These are phyloP conservation scores for Phalacrocorax pelagicus DNA, from an alignment of 2,113 vertebrate species.

Conservation along the genomic window DNA sequence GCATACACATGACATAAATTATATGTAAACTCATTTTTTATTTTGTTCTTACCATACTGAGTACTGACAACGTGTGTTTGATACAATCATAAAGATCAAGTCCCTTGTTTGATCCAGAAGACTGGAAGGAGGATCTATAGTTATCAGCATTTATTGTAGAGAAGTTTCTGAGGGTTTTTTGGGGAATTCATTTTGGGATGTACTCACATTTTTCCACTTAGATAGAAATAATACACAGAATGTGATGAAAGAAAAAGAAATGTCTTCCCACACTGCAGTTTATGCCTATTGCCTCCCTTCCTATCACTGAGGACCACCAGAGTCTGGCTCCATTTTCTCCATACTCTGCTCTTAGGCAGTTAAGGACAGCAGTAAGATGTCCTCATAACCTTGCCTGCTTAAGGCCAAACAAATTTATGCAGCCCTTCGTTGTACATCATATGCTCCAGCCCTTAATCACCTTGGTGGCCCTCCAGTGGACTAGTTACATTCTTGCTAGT, in stretches of 20 bases:
- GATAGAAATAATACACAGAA: neutral
- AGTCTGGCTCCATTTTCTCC: neutral
- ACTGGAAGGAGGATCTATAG: neutral
- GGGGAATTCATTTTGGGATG: neutral
- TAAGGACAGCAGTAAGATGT: neutral
- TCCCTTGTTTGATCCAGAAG: rapidly evolving
- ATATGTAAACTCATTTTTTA: neutral
- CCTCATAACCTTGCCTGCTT: neutral
- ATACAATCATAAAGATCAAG: neutral
- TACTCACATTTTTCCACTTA: neutral
- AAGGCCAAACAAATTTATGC: neutral
- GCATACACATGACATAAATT: neutral
- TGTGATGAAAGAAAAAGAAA: neutral
- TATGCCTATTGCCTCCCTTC: neutral
- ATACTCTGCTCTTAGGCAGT: neutral
- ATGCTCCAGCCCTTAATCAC: neutral
- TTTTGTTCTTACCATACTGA: neutral
- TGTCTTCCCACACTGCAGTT: neutral
- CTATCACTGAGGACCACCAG: neutral
- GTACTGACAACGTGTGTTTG: neutral
- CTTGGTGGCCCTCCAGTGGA: neutral
- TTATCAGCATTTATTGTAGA: neutral
- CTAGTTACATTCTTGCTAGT: neutral
- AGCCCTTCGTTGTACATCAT: neutral
- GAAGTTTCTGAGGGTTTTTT: neutral